phyloP scores from a whole-genome alignment of 2,113 vertebrate genomes.

The Eulemur macaco region DNA sequence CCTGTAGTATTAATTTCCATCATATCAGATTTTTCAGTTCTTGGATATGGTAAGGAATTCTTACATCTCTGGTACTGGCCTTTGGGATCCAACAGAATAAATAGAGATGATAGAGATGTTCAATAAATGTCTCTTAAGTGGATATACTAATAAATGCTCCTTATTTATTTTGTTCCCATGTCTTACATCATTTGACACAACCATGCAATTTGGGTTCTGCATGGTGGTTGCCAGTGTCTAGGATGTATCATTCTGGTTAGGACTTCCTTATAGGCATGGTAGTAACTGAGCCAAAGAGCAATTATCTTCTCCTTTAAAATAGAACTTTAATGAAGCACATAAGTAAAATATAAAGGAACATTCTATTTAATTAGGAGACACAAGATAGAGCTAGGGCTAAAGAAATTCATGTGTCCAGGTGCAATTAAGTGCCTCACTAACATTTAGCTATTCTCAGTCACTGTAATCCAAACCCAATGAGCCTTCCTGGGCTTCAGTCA shows the following conservation, averaged over 20 bases:
- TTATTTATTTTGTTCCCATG: neutral
- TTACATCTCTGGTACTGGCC: neutral
- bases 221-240: neutral
- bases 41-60: neutral
- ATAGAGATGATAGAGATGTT: neutral
- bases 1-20: neutral
- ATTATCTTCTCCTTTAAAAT: neutral
- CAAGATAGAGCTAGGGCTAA: neutral
- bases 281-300: neutral
- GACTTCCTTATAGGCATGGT: neutral
- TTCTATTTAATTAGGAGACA: slow-evolving; percentile 17
- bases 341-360: neutral
- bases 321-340: neutral
- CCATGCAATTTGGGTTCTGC: neutral
- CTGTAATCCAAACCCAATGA: neutral
- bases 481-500: neutral
- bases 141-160: neutral
- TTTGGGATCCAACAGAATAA: neutral
- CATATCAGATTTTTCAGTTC: neutral
- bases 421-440: neutral
- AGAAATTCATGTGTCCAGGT: neutral
- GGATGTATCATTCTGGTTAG: neutral
- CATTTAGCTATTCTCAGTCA: neutral
- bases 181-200: neutral
- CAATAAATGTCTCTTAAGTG: neutral